A percentile compares a stretch with the other conserved stretches of the same genome.
Evolutionary conservation across 2,113 vertebrate species (phyloP).

Genomic region (Scomber colias): DNA sequence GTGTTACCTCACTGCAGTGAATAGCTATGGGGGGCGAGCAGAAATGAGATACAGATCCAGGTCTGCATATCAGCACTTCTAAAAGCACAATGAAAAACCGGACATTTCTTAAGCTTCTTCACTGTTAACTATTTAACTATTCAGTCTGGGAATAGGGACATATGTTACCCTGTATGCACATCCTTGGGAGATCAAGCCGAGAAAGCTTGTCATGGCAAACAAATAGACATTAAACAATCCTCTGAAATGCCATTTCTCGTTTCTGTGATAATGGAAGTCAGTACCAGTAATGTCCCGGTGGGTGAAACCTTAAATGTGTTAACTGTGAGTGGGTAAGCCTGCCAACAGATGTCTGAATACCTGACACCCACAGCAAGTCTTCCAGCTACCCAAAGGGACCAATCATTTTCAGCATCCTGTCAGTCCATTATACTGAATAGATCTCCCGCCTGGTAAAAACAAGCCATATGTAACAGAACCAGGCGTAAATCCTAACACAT

Average conservation of each 20-base stretch:
- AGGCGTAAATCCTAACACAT: slow-evolving; percentile 47
- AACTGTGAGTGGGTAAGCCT: slow-evolving; percentile 52
- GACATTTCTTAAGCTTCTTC: slow-evolving; percentile 49
- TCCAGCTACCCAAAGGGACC: slow-evolving; percentile 76
- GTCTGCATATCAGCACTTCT: slow-evolving; percentile 64
- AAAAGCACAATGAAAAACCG: slow-evolving; percentile 62
- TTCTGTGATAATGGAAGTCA: slow-evolving; percentile 74
- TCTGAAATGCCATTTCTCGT: slow-evolving; percentile 67
- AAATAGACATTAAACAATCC: slow-evolving; percentile 67
- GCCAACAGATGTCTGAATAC: slow-evolving; percentile 77
- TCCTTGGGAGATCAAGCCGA: slow-evolving; percentile 16
- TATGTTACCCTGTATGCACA: slow-evolving; percentile 37
- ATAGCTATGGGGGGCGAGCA: slow-evolving; percentile 50
- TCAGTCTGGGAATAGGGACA: slow-evolving; percentile 54
- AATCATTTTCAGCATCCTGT: slow-evolving; percentile 77
- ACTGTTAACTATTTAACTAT: slow-evolving; percentile 18
- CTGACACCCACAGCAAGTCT: slow-evolving; percentile 64
- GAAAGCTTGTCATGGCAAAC: slow-evolving; percentile 38
- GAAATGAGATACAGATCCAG: slow-evolving; percentile 64
- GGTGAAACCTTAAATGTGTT: slow-evolving; percentile 69
- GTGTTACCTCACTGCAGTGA: slow-evolving; percentile 47
- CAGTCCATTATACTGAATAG: slow-evolving; percentile 57
- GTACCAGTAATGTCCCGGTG: slow-evolving; percentile 54
- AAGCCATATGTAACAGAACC: slow-evolving; percentile 54
- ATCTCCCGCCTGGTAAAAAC: slow-evolving; percentile 44